phyloP scores from a whole-genome alignment of 2,888 invertebrate genomes.

The Drosophila gaucha region DNA sequence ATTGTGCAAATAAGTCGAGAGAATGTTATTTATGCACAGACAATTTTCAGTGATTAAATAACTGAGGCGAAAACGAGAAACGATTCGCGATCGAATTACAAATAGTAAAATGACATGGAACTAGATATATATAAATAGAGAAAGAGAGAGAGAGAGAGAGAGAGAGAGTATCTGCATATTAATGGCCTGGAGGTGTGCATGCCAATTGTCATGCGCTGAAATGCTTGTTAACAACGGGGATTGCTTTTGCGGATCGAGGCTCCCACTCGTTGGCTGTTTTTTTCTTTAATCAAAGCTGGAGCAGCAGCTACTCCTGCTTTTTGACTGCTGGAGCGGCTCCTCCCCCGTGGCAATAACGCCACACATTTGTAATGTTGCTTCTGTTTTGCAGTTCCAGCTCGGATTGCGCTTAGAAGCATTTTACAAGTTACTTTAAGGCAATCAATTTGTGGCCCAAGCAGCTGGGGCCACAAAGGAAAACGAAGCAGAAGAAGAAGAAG shows the following conservation, averaged over 20 bases:
- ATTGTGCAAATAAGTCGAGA: slow-evolving; percentile 77
- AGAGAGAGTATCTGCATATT: slow-evolving; percentile 51
- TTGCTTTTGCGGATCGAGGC: slow-evolving; percentile 55
- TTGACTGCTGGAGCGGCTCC: slow-evolving; percentile 45
- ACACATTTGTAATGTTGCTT: slow-evolving; percentile 83
- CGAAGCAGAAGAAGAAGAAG: not conserved
- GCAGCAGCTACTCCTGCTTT: slow-evolving; percentile 15
- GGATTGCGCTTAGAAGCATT: slow-evolving; percentile 63
- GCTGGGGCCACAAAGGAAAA: slow-evolving; percentile 28
- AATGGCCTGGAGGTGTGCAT: slow-evolving; percentile 81
- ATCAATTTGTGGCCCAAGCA: slow-evolving; percentile 74
- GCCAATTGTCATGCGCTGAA: slow-evolving; percentile 83
- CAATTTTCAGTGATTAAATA: slow-evolving; percentile 71
- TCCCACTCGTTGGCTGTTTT: slow-evolving; percentile 44
- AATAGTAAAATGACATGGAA: slow-evolving; percentile 63
- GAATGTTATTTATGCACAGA: slow-evolving; percentile 72
- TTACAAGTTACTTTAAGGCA: slow-evolving; percentile 81
- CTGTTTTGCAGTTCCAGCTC: slow-evolving; percentile 71
- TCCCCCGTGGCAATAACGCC: slow-evolving; percentile 83
- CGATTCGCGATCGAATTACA: slow-evolving; percentile 40
- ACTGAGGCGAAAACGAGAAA: slow-evolving; percentile 33
- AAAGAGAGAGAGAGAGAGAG: no score
- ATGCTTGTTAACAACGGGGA: slow-evolving; percentile 82
- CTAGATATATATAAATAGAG: not conserved
- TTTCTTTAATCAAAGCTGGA: slow-evolving; percentile 78